A percentile compares a stretch with the other conserved stretches of the same genome.
These are phyloP conservation scores for Hafferia zeledoni DNA, from an alignment of 2,797 vertebrate species.

Conservation along the genomic window DNA sequence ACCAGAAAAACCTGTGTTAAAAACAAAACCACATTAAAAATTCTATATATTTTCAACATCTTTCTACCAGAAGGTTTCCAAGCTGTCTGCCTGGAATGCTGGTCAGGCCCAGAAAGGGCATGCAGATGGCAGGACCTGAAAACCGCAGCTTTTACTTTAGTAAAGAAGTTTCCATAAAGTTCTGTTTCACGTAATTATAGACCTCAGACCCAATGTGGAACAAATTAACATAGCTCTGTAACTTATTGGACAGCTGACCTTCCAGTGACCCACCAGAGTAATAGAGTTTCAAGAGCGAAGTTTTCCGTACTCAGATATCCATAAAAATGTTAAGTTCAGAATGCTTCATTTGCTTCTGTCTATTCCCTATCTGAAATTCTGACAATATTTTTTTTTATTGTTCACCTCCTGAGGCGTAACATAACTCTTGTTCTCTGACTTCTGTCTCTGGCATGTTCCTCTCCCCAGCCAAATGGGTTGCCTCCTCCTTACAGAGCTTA, in stretches of 20 bases:
- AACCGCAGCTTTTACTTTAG: background rate
- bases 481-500: background rate
- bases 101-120: background rate
- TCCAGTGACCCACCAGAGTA: background rate
- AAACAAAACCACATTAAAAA: background rate
- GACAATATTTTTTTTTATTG: background rate
- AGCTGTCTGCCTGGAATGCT: background rate
- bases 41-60: background rate
- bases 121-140: background rate
- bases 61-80: background rate
- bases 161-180: background rate
- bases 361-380: background rate
- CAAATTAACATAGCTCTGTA: slow-evolving; percentile 27
- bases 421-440: background rate
- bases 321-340: background rate
- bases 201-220: slow-evolving; percentile 8
- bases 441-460: background rate
- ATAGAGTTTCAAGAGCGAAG: background rate
- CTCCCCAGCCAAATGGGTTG: background rate
- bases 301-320: background rate
- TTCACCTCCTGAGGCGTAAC: background rate
- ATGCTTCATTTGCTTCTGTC: background rate
- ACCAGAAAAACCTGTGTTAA: accelerated
- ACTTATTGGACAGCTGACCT: slow-evolving; percentile 34
- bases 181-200: background rate